These are phyloP conservation scores for Orthosia gracilis DNA, from an alignment of 2,888 invertebrate genomes.

Conservation along the genomic window DNA sequence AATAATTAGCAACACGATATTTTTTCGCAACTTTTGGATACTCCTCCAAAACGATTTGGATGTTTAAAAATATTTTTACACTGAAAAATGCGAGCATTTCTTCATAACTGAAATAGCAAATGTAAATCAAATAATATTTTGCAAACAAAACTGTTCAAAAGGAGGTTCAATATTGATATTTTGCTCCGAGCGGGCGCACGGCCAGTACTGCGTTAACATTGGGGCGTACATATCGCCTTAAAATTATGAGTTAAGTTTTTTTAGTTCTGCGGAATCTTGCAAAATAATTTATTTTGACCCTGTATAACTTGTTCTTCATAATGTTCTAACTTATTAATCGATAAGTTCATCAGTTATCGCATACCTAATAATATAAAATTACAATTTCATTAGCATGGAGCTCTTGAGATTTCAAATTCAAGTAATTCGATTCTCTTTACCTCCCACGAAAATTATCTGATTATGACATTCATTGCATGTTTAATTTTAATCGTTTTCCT, in stretches of 20 bases:
- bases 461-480: constrained; percentile 47
- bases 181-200: too few relatives aligned
- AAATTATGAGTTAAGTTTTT: background rate
- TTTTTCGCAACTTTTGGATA: too few relatives aligned
- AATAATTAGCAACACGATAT: too few relatives aligned
- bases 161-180: too few relatives aligned
- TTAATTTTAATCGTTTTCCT: constrained; percentile 44
- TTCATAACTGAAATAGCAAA: too few relatives aligned
- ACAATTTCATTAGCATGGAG: background rate
- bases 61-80: too few relatives aligned
- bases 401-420: background rate
- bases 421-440: constrained; percentile 2
- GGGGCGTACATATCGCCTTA: too few relatives aligned
- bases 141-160: too few relatives aligned
- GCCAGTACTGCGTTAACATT: too few relatives aligned
- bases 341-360: background rate
- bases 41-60: too few relatives aligned
- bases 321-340: background rate
- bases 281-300: background rate
- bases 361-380: background rate
- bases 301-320: background rate
- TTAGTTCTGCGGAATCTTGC: background rate
- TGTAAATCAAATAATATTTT: too few relatives aligned
- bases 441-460: constrained; percentile 44
- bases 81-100: too few relatives aligned